Evolutionary conservation across 1,140 invertebrate species (phyloP), one percentile per base, ranked within the genome.

Genomic region (Nymphalis io): DNA sequence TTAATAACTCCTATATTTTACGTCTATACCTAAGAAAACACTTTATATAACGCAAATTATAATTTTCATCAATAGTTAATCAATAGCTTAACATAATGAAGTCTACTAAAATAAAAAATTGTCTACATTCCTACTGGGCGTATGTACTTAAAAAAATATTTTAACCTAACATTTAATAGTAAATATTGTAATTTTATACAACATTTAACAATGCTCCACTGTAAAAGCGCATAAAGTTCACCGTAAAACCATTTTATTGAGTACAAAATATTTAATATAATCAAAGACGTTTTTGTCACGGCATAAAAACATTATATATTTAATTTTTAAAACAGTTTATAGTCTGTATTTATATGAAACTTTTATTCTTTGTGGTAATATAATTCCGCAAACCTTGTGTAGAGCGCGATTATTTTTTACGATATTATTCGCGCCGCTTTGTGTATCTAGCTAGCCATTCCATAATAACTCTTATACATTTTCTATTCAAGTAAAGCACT

Each of bases 341-440:
- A 4, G 6, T 15, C 15, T 39, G n/a, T 21, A 15, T 20, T 39
- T 53, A 8, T 51, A 53, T 21, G 42, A 53, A 39, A 5, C 16
- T 51, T 53, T 20, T 51, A 51, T 63, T 39, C 46, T 63, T 46
- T 53, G 33, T 39, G 61, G 15, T 42, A 10, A 20, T 46, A 33
- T 62, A 33, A 39, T 63, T 53, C n/a, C 33, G 46, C 40, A 62
- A 33, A 44, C 44, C 51, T 53, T 62, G 46, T 63, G 53, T 53
- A 33, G 27, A 40, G 61, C 39, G 61, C 53, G 46, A 63, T 63
- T 53, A 63, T 53, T 39, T 63, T 62, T 62, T 62, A 62, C 44
- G 60, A 62, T 21, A 18, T 48, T 21, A 20, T 42, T 62, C 60
- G 60, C 60, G 42, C 42, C 60, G n/a, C 21, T 20, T 11, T 62